Evolutionary conservation across 2,797 vertebrate genomes (phyloP), one percentile per base, ranked within the genome.

Genomic region (Pantherophis alleghaniensis): DNA sequence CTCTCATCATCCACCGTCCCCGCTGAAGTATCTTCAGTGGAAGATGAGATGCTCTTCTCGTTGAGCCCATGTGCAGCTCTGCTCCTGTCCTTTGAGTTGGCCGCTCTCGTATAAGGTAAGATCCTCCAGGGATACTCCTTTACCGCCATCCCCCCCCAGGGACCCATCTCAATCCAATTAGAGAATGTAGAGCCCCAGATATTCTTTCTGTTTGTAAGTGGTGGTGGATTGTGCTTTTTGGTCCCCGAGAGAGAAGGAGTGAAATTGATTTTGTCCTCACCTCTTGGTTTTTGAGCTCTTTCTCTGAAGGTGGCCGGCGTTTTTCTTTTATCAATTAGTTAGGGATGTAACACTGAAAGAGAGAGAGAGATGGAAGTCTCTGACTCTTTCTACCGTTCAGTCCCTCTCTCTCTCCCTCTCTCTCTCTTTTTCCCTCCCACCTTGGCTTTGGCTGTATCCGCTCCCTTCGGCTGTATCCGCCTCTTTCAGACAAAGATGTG

Each of bases 401-500:
- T 6, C 13, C 22, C 53, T 24, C 59, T 42, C 51, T 26, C 51
- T 22, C 20, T 20, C 32, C 14, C 55, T 14, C 20, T 42, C 32
- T 5, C 37, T 37, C 51, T 0, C 0, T 26, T 92, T 11, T 93
- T 89, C 95, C 96, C 96, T 96, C 47, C 96, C 56, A 91, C n/a
- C 87, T 90, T 47, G 28, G 51, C 90, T 86, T 51, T 83, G 87
- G 87, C 37, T 26, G 20, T 47, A 28, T 47, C 57, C 3, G 12
- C n/a, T 97, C 95, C 95, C 95, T 95, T 92, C 5, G 93, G 96
- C 96, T 95, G 94, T 69, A 74, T 37, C 66, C 16, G n/a, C 95
- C 0, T 93, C 91, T 96, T 95, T 94, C 97, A 97, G 97, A 97
- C 96, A 97, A 96, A 97, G 96, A 96, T 97, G 95, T 96, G 96